Evolutionary conservation across 2,797 vertebrate genomes (phyloP).

Genomic region (Lates japonicus): DNA sequence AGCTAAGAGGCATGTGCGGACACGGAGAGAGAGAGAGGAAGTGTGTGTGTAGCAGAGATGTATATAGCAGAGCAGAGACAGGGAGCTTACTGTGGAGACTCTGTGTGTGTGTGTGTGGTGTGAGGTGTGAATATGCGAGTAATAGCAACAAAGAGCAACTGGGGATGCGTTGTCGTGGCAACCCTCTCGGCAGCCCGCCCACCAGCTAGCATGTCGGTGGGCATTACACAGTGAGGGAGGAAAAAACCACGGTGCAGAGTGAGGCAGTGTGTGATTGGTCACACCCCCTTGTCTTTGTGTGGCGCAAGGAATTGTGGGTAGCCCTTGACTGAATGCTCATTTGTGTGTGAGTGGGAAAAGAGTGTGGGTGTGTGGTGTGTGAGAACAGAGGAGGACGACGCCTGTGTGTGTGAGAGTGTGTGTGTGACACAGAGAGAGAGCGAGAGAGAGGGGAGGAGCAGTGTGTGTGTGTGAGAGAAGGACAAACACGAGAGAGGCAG

Average conservation of each 20-base stretch:
- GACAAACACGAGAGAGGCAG: conserved; percentile 37
- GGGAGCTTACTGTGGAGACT: background rate
- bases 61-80: conserved; percentile 12
- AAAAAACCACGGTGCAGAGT: conserved; percentile 81
- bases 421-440: background rate
- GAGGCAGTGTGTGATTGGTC: conserved; percentile 94
- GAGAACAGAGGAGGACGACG: conserved; percentile 52
- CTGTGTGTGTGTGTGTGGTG: background rate
- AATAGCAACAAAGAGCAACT: conserved; percentile 78
- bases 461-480: conserved; percentile 24
- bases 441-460: conserved; percentile 29
- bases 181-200: conserved; percentile 89
- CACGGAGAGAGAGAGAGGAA: no score
- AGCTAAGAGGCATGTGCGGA: conserved; percentile 26
- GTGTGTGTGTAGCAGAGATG: no score
- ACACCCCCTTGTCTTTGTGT: conserved; percentile 98
- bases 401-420: conserved; percentile 33
- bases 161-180: conserved; percentile 92
- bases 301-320: conserved; percentile 93
- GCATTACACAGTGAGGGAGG: conserved; percentile 88
- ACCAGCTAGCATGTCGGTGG: conserved; percentile 89
- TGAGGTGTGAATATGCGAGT: conserved; percentile 3
- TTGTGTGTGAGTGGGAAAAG: conserved; percentile 80
- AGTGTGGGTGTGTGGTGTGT: conserved; percentile 29
- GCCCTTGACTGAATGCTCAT: conserved; percentile 91